Evolutionary conservation across 2,888 invertebrate genomes (phyloP).

Genomic region (Diarsia dahlii): DNA sequence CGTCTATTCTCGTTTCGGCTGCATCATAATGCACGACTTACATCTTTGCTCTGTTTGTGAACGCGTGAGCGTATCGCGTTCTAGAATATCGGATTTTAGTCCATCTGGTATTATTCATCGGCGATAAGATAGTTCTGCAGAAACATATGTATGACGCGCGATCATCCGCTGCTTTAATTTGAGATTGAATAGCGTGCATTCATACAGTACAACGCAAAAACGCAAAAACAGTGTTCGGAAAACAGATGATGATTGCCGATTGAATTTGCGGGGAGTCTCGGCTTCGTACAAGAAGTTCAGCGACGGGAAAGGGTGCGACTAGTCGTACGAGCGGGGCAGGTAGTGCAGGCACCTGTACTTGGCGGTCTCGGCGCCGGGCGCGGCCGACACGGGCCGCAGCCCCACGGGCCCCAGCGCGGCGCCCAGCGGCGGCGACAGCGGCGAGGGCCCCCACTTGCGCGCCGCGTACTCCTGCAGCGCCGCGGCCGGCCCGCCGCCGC

Average conservation of each 20-base stretch:
- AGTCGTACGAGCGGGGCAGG: slow-evolving; percentile 7
- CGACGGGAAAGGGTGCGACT: slow-evolving; percentile 19
- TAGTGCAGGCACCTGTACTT: slow-evolving; percentile 91
- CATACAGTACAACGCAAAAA: slow-evolving; percentile 3
- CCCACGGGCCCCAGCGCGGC: slow-evolving; percentile 93
- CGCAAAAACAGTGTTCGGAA: background rate
- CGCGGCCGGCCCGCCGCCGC: slow-evolving; percentile 83
- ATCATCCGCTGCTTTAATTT: slow-evolving; percentile 9
- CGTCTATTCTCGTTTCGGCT: slow-evolving; percentile 51
- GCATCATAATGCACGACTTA: slow-evolving; percentile 37
- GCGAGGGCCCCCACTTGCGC: slow-evolving; percentile 91
- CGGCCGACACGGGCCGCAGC: slow-evolving; percentile 91
- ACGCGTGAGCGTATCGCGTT: slow-evolving; percentile 20
- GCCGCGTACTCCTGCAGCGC: slow-evolving; percentile 89
- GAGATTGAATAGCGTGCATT: slow-evolving; percentile 4
- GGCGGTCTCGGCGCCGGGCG: slow-evolving; percentile 97
- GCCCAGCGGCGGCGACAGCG: slow-evolving; percentile 93
- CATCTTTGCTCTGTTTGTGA: slow-evolving; percentile 21
- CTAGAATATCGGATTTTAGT: slow-evolving; percentile 23
- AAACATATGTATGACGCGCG: slow-evolving; percentile 10
- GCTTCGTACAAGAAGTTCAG: slow-evolving; percentile 17
- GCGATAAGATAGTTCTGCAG: slow-evolving; percentile 40
- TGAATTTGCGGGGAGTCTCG: slow-evolving; percentile 5
- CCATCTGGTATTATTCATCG: slow-evolving; percentile 26
- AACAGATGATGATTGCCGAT: background rate